Evolutionary conservation across 2,113 vertebrate species (phyloP), one percentile per base, ranked within the genome.

Genomic region (Micromys minutus): DNA sequence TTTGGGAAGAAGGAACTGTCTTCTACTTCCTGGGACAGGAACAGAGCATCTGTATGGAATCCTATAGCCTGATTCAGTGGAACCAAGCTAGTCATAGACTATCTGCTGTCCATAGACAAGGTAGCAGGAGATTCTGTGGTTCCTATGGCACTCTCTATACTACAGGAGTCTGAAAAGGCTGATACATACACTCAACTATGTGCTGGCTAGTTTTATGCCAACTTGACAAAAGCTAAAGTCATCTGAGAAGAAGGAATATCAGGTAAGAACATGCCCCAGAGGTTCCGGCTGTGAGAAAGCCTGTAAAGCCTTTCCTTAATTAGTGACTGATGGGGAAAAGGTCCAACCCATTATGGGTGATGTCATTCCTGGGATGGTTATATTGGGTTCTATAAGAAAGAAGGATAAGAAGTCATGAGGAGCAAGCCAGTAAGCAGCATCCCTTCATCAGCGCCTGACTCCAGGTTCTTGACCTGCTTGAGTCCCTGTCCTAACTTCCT

Each of bases 31-130:
- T 0, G 3, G 69, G n/a, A 75, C 45, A 65, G 45, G 29, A n/a
- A 15, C 12, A 22, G 0, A 1, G 55, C 2, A 1, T 26, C 69
- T 57, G 3, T 2, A 12, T 0, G 21, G 50, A 76, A 57, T 45
- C 34, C 47, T 63, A 24, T 31, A 79, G 72, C 61, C 29, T 47
- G 39, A 63, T 45, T 83, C 26, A 16, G 7, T 12, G 13, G 11
- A 63, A 31, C 31, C 1, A 83, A 21, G 47, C 55, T 29, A 7
- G 15, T 15, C 67, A 36, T 57, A 83, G 69, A n/a, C n/a, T 21
- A n/a, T 77, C 57, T 0, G 2, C 12, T 26, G 39, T 22, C 45
- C 52, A 29, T 52, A 76, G 29, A 59, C 36, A 42, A 21, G 63
- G 12, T 31, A 8, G 34, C 2, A 7, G 39, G 47, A 59, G 39